Base-by-base conservation (phyloP, 1,140 invertebrate species). In the Rhynchophorus ferrugineus region DNA sequence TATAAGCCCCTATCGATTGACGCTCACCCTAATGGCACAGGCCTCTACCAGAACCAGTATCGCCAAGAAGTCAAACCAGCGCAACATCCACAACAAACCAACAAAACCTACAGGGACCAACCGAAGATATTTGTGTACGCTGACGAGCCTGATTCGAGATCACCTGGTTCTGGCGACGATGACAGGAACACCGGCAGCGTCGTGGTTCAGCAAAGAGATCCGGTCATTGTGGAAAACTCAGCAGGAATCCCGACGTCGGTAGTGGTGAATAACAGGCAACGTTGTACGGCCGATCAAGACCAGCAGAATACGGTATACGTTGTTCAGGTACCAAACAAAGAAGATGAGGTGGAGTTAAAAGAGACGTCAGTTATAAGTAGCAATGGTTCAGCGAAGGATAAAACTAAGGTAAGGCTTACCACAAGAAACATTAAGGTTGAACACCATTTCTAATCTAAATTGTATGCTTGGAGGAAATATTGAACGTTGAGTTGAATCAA, bases 341-440 rank as follows among this genome's bases (percentile, higher is more conserved):
- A 11, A 13, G 24, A n/a, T 1, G 36, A 42, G 18, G n/a, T 48
- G 11, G 19, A 48, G 3, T 13, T 48, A 20, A 37, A 49, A 3
- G 19, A 19, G 14, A 42, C 56, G 16, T 65, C 66, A 11, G 85
- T 82, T 22, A n/a, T n/a, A n/a, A n/a, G n/a, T n/a, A n/a, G n/a
- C n/a, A n/a, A n/a, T n/a, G n/a, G n/a, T n/a, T n/a, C n/a, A n/a
- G n/a, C n/a, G n/a, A n/a, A n/a, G n/a, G n/a, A n/a, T n/a, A n/a
- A n/a, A n/a, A n/a, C n/a, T n/a, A n/a, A n/a, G n/a, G n/a, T n/a
- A n/a, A n/a, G n/a, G n/a, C n/a, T n/a, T n/a, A n/a, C n/a, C n/a
- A n/a, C n/a, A n/a, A n/a, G n/a, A n/a, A n/a, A n/a, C n/a, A n/a
- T n/a, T n/a, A n/a, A n/a, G n/a, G n/a, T n/a, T n/a, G n/a, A n/a